Conservation (phyloP, 2,113 vertebrate genomes). For the Sminthopsis crassicaudata region DNA sequence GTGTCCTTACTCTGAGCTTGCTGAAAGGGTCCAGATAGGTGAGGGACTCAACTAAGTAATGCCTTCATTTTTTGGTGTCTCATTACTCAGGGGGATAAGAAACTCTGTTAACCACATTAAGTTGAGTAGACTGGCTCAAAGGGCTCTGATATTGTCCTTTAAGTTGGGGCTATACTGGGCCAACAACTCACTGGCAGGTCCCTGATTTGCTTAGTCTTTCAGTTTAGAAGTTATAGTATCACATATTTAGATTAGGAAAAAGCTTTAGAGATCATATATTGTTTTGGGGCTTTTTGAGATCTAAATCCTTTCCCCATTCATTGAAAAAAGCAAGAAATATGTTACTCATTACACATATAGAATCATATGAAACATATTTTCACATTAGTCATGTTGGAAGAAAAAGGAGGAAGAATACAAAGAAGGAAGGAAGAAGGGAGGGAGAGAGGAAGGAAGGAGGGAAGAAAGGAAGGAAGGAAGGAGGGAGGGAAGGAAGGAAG, state of each 20-base stretch:
- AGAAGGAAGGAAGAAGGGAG: neutral
- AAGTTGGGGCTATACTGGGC: slow-evolving; percentile 45
- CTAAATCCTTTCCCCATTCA: neutral
- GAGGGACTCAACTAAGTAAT: slow-evolving; percentile 77
- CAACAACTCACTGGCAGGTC: neutral
- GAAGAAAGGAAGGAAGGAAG: neutral
- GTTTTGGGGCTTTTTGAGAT: neutral
- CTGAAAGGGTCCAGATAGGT: slow-evolving; percentile 76
- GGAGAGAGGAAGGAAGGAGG: neutral
- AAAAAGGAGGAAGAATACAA: neutral
- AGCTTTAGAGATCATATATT: neutral
- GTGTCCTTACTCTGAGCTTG: slow-evolving; percentile 74
- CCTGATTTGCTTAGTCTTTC: neutral
- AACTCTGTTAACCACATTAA: slow-evolving; percentile 73
- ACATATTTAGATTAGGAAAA: neutral
- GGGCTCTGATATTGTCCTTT: slow-evolving; percentile 52
- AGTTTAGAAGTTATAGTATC: neutral
- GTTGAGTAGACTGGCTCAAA: slow-evolving; percentile 68
- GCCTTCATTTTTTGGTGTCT: slow-evolving; percentile 73
- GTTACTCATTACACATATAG: neutral
- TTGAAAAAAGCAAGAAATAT: neutral
- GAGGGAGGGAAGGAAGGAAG: too few species aligned
- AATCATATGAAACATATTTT: neutral
- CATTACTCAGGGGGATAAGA: slow-evolving; percentile 72
- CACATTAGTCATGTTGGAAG: neutral